Percentiles rank a stretch among this genome's conserved stretches.
These are phyloP conservation scores for Campodea augens DNA, from an alignment of 1,140 invertebrate species.

Conservation along the genomic window DNA sequence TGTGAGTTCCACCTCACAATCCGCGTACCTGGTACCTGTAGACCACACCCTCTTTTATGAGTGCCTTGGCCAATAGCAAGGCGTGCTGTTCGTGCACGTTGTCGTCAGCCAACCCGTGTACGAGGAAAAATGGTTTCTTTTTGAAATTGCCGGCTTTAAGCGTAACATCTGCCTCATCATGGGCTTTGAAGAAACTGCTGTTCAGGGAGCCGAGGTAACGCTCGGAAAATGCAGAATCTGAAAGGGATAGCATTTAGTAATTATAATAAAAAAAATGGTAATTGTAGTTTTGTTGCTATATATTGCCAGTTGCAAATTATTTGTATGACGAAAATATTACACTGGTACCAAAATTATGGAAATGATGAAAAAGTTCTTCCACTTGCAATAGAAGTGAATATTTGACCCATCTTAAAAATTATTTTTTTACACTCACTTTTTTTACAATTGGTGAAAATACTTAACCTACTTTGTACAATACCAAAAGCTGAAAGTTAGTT, in stretches of 20 bases:
- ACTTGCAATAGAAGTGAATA: too few relatives aligned
- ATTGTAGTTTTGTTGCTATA: not conserved
- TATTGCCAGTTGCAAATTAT: too few relatives aligned
- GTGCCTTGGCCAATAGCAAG: constrained; percentile 51
- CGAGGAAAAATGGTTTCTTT: constrained; percentile 38
- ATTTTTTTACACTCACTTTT: too few relatives aligned
- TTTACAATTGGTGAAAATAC: too few relatives aligned
- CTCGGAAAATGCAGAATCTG: constrained; percentile 70
- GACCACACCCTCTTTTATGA: constrained; percentile 48
- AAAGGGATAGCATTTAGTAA: too few relatives aligned
- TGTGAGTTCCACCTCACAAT: too few relatives aligned
- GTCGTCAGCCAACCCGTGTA: constrained; percentile 62
- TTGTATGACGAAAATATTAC: too few relatives aligned
- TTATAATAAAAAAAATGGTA: constrained; percentile 14
- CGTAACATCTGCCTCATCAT: constrained; percentile 51
- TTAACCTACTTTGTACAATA: too few relatives aligned
- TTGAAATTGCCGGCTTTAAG: constrained; percentile 40
- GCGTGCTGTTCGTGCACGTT: constrained; percentile 68
- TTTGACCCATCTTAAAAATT: too few relatives aligned
- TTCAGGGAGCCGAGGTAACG: constrained; percentile 52
- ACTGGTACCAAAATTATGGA: too few relatives aligned
- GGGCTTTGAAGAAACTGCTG: constrained; percentile 35
- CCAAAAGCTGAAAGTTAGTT: too few relatives aligned
- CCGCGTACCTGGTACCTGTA: constrained; percentile 63
- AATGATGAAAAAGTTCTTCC: too few relatives aligned